phyloP scores from a whole-genome alignment of 2,888 invertebrate species.

The Acanthosepion lycidas region DNA sequence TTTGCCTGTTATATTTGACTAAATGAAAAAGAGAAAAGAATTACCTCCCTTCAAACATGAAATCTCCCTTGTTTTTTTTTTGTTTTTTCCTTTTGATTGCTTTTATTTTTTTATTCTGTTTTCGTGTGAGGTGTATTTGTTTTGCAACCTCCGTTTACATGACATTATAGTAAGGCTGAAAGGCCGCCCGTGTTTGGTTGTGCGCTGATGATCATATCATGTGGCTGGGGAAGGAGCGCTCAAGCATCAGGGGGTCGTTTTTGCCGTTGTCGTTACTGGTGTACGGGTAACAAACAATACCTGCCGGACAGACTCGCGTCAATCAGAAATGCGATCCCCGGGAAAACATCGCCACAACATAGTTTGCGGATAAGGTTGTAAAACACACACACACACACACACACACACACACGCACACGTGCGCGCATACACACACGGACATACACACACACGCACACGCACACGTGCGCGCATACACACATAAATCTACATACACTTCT shows the following conservation, averaged over 20 bases:
- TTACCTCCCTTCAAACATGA: too few relatives aligned
- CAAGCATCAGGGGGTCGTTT: not conserved
- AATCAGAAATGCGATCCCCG: not conserved
- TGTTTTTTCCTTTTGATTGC: not conserved
- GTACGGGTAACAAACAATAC: not conserved
- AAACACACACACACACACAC: not conserved
- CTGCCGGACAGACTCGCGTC: not conserved
- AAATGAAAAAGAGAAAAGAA: too few relatives aligned
- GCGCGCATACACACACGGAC: fast-evolving
- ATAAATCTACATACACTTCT: too few relatives aligned
- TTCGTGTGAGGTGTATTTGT: not conserved
- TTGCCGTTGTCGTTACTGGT: not conserved
- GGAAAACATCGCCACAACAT: not conserved
- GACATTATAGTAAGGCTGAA: not conserved
- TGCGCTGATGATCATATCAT: not conserved
- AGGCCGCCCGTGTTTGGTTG: not conserved
- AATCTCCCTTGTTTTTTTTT: too few relatives aligned
- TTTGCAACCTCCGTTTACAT: not conserved
- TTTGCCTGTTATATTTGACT: too few relatives aligned
- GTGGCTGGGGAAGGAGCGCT: not conserved
- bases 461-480: too few relatives aligned
- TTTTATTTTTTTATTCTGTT: not conserved
- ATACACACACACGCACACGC: not conserved
- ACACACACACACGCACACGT: fast-evolving
- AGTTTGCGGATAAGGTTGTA: not conserved